Percentiles rank a stretch among this genome's conserved stretches.
phyloP scores from a whole-genome alignment of 2,888 invertebrate species.

The Prosopocoilus inquinatus region DNA sequence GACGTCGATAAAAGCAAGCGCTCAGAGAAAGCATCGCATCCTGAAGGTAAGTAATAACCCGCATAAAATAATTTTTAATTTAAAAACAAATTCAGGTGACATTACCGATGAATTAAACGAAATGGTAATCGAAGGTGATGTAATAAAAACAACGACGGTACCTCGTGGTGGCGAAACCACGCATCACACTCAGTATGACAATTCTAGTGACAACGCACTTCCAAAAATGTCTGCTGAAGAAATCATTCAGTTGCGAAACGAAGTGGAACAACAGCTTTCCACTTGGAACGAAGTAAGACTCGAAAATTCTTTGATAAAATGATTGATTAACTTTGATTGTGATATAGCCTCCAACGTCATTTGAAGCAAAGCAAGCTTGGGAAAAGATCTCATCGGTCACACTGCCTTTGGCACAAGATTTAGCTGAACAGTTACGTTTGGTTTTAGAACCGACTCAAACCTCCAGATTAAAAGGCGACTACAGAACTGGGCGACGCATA shows the following conservation, averaged over 20 bases:
- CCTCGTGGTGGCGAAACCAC: constrained; percentile 70
- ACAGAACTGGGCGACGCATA: constrained; percentile 91
- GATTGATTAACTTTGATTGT: constrained; percentile 4
- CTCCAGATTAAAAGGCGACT: constrained; percentile 90
- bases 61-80: background rate
- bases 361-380: constrained; percentile 60
- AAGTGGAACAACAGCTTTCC: constrained; percentile 54
- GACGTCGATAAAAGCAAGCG: constrained; percentile 52
- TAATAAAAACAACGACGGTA: constrained; percentile 64
- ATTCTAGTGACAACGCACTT: constrained; percentile 30
- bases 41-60: constrained; percentile 36
- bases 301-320: background rate
- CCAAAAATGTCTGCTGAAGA: constrained; percentile 33
- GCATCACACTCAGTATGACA: constrained; percentile 65
- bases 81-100: constrained; percentile 34
- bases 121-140: constrained; percentile 73
- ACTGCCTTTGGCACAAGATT: constrained; percentile 69
- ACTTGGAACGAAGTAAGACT: constrained; percentile 51
- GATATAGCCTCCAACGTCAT: constrained; percentile 43
- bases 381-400: constrained; percentile 60
- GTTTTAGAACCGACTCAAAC: constrained; percentile 95
- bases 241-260: constrained; percentile 50
- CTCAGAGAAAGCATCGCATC: constrained; percentile 50
- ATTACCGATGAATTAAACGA: constrained; percentile 46
- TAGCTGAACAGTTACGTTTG: constrained; percentile 91